Percentiles rank a stretch among this genome's conserved stretches.
Evolutionary conservation across 2,888 invertebrate species (phyloP).

Genomic region (Lithophane leautieri): DNA sequence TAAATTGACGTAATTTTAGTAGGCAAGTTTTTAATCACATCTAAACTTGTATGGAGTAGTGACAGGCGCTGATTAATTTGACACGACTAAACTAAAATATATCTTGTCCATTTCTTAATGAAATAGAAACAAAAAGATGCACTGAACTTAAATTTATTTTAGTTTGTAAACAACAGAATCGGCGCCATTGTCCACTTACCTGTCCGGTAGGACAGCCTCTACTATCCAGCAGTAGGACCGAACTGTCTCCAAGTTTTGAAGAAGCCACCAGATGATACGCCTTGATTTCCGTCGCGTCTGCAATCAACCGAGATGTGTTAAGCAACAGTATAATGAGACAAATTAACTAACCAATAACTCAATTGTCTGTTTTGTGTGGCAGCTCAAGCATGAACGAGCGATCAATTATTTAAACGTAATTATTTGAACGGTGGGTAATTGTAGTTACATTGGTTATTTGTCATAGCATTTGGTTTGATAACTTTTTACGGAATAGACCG

Average conservation of each 20-base stretch:
- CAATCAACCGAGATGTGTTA: constrained; percentile 48
- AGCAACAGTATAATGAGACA: constrained; percentile 48
- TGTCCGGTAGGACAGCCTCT: constrained; percentile 95
- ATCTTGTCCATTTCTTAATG: no score
- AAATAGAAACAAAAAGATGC: no score
- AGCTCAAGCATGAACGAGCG: constrained; percentile 27
- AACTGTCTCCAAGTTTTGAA: constrained; percentile 93
- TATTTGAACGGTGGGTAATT: constrained; percentile 2
- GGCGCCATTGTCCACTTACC: constrained; percentile 68
- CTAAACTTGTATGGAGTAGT: no score
- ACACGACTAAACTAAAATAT: no score
- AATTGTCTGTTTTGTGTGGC: constrained; percentile 1
- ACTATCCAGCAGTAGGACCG: constrained; percentile 93
- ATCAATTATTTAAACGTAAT: constrained; percentile 36
- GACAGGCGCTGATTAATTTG: no score
- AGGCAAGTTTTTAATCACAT: no score
- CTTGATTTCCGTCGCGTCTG: constrained; percentile 91
- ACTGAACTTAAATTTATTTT: no score
- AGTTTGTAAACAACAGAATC: no score
- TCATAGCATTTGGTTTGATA: constrained; percentile 2
- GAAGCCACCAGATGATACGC: constrained; percentile 95
- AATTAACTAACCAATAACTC: constrained; percentile 38
- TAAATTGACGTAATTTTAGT: no score
- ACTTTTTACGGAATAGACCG: neutral
- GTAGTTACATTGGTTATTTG: constrained; percentile 1